Evolutionary conservation across 2,797 vertebrate species (phyloP), one percentile per base, ranked within the genome.

Genomic region (Rhabdophis nuchalis): DNA sequence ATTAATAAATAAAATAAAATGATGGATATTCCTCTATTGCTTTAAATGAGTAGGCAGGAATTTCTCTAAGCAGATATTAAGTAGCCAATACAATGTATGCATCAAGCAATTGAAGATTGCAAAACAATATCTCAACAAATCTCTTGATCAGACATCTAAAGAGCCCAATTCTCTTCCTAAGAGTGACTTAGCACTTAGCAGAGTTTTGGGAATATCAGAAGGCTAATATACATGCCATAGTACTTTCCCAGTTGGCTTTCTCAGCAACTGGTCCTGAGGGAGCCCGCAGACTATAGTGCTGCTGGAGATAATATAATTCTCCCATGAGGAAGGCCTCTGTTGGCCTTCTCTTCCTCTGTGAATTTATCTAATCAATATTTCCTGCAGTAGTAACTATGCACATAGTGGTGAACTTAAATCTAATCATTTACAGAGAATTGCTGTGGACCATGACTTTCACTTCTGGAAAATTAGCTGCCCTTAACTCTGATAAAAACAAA

Each of bases 401-500:
- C 27, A 41, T 4, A 86, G 58, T 25, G 8, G 36, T n/a, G 25
- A 58, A 13, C 7, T 29, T 46, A n/a, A 68, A 68, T 36, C 54
- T 14, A 77, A 14, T 58, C 58, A 52, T 68, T 85, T 46, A 50
- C 18, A 85, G 12, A 20, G 89, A 87, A 87, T 56, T 46, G 87
- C 50, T 89, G 82, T 29, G 53, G 36, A 50, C 36, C n/a, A 57
- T 90, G n/a, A 46, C 82, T 93, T 85, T 85, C 56, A 90, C 58
- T 64, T 36, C 27, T 4, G 64, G 50, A 61, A 85, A 90, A 32
- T 88, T 88, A 90, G 53, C 77, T 88, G 56, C 54, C 32, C 32
- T 93, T 93, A 88, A 82, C 25, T 82, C 64, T 88, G 86, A 88
- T 85, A 27, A 93, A 88, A 93, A 88, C 89, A 92, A 87, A 88